Evolutionary conservation across 2,888 invertebrate species (phyloP), one percentile per base, ranked within the genome.

Genomic region (Aethes cnicana): DNA sequence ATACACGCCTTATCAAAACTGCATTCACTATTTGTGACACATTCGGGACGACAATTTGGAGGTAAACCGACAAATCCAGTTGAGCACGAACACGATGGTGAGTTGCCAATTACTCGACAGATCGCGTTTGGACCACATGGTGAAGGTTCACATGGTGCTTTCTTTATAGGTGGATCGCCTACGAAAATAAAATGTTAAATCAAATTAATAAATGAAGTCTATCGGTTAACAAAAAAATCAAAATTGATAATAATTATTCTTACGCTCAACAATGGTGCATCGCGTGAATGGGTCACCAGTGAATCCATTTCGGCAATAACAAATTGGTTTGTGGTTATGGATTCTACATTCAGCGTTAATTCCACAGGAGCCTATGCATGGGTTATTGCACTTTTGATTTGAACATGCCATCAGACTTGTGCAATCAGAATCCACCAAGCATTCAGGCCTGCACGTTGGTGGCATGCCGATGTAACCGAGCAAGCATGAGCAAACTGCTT

Each of bases 301-400:
- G 66, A 91, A 92, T 47, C 91, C 91, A 53, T 84, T 88, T 53
- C 94, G 93, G 69, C 97, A 97, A 60, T 92, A 94, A 72, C 97
- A 97, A 41, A 96, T 93, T 0, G 97, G 96, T 72, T 94, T 95
- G 75, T 97, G 97, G 70, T 96, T 95, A 57, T 95, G 92, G 1
- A 95, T 93, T 66, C 92, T 91, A 69, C 97, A 97, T 60, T 93
- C 86, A 0, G 97, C 95, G 41, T 92, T 91, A 59, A 93, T 90
- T 54, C 96, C 96, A 59, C 96, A 96, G 7, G 94, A 92, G 25
- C 95, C 95, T 11, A 92, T 91, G 64, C 96, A 97, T 25, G 96
- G 96, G 68, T 96, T 93, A 3, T 92, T 86, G 68, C 96, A 97
- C 77, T 94, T 95, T 57, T 93, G 93, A 69, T 94, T 94, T 3